Conservation (phyloP, 2,888 invertebrate genomes). For the Sinhomidia bicolor region DNA sequence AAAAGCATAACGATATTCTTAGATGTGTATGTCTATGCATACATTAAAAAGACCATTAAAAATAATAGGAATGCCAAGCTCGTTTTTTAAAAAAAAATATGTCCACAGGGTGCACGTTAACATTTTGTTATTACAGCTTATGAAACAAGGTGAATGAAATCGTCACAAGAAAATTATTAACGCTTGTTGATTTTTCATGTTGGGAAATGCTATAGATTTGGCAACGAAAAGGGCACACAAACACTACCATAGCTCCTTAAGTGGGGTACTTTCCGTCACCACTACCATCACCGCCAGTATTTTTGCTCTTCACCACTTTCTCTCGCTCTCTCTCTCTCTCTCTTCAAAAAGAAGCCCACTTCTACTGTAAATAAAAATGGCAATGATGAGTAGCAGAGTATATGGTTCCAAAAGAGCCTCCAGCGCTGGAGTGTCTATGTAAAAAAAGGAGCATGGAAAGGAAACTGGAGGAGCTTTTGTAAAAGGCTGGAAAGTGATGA, state of each 20-base stretch:
- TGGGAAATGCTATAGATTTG: background rate
- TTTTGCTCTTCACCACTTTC: background rate
- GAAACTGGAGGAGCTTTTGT: no score
- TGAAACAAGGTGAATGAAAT: background rate
- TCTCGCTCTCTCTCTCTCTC: no score
- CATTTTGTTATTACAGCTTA: background rate
- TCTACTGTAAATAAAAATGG: background rate
- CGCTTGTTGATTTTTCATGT: constrained; percentile 1
- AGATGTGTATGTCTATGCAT: no score
- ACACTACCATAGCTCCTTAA: background rate
- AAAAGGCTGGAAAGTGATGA: constrained; percentile 7
- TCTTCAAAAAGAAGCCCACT: background rate
- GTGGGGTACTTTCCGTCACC: background rate
- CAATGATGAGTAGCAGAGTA: background rate
- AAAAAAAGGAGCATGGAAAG: no score
- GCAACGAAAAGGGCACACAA: background rate
- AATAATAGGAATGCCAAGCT: background rate
- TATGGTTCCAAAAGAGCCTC: background rate
- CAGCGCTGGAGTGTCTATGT: no score
- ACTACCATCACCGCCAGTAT: no score
- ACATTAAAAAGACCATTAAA: background rate
- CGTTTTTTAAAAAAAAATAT: no score
- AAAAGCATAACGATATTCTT: no score
- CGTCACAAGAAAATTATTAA: background rate
- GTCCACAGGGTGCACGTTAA: no score